phyloP scores from a whole-genome alignment of 2,797 vertebrate species.

The Gymnopithys bicolor region DNA sequence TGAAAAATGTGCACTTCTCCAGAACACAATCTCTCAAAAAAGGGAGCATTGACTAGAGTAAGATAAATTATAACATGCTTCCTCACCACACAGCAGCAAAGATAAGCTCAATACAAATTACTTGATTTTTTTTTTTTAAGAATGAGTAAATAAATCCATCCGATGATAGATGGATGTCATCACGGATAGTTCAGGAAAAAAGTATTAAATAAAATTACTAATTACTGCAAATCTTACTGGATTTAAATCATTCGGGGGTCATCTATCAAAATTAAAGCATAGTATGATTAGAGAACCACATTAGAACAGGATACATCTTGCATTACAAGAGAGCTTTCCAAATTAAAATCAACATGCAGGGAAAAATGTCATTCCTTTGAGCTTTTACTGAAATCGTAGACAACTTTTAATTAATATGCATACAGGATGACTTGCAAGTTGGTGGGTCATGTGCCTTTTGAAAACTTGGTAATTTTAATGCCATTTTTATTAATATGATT shows the following conservation, averaged over 20 bases:
- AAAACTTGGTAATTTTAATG: conserved; percentile 65
- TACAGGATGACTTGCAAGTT: conserved; percentile 35
- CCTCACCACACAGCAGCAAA: neutral
- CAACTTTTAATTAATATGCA: conserved; percentile 66
- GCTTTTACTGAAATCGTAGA: conserved; percentile 18
- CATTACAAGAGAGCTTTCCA: conserved; percentile 29
- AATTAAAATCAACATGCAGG: conserved; percentile 44
- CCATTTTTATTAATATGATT: conserved; percentile 71
- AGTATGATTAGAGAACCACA: conserved; percentile 30
- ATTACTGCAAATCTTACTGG: conserved; percentile 29
- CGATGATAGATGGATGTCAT: conserved; percentile 20
- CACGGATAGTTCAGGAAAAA: conserved; percentile 40
- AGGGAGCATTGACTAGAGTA: neutral
- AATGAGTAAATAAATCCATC: conserved; percentile 56
- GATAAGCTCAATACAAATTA: conserved; percentile 10
- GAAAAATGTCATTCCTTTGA: conserved; percentile 43
- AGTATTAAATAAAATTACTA: neutral
- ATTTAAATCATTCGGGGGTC: conserved; percentile 55
- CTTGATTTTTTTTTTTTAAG: neutral
- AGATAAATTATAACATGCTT: neutral
- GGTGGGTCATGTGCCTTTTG: conserved; percentile 30
- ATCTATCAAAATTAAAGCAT: conserved; percentile 65
- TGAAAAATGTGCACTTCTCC: neutral
- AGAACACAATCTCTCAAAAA: neutral
- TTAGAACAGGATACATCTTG: neutral